Conservation (phyloP, 1,140 invertebrate species). For the Stegodyphus mimosarum region DNA sequence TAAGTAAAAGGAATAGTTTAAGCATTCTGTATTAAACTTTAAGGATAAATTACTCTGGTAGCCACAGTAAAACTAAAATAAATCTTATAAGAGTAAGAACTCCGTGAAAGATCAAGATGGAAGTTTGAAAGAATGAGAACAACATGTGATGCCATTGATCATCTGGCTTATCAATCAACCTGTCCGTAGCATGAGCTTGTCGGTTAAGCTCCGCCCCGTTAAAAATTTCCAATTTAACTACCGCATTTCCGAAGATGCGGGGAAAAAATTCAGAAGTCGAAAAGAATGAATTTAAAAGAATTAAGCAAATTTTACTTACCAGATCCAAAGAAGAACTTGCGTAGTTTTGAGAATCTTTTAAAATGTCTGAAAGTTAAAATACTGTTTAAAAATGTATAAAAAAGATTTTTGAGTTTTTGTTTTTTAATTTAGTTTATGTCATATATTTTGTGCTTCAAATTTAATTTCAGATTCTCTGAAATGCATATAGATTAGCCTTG, state of each 20-base stretch:
- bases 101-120: slow-evolving; percentile 55
- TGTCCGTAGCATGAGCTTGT: slow-evolving; percentile 45
- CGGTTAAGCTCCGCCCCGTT: slow-evolving; percentile 30
- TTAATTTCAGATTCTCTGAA: too few relatives aligned
- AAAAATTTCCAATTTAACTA: slow-evolving; percentile 45
- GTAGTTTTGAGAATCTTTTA: too few relatives aligned
- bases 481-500: too few relatives aligned
- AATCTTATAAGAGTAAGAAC: slow-evolving; percentile 51
- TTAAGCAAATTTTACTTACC: slow-evolving; percentile 30
- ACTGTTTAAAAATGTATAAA: too few relatives aligned
- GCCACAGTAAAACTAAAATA: slow-evolving; percentile 43
- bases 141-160: slow-evolving; percentile 55
- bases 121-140: slow-evolving; percentile 55
- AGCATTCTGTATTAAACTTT: slow-evolving; percentile 45
- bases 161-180: slow-evolving; percentile 52
- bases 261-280: background rate
- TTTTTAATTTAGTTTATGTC: too few relatives aligned
- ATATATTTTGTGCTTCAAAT: too few relatives aligned
- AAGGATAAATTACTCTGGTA: slow-evolving; percentile 49
- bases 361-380: too few relatives aligned
- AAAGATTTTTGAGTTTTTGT: too few relatives aligned
- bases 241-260: background rate
- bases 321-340: too few relatives aligned
- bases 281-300: slow-evolving; percentile 46
- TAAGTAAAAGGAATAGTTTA: slow-evolving; percentile 27